A percentile compares a stretch with the other conserved stretches of the same genome.
phyloP scores from a whole-genome alignment of 2,797 vertebrate genomes.

The Sebastes hopkinsi region DNA sequence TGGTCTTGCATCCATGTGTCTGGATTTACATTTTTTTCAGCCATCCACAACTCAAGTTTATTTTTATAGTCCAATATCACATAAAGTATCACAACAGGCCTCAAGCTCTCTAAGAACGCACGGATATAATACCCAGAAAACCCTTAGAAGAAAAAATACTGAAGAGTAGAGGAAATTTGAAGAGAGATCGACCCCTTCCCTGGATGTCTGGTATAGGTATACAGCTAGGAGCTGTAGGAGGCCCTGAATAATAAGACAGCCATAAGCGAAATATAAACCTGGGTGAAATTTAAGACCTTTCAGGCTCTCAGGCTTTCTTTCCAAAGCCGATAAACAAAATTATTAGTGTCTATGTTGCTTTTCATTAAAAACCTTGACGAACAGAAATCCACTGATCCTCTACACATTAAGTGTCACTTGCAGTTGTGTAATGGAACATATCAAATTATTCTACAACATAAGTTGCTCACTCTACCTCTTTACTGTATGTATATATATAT shows the following conservation, averaged over 20 bases:
- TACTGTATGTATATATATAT: neutral
- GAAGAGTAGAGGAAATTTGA: neutral
- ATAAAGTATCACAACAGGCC: neutral
- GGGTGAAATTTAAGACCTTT: conserved; percentile 9
- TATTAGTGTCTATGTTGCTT: neutral
- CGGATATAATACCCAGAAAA: neutral
- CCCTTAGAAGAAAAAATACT: neutral
- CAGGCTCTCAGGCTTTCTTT: neutral
- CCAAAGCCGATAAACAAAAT: neutral
- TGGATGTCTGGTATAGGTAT: neutral
- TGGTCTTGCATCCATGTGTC: neutral
- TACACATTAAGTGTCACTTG: neutral
- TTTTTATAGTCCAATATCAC: neutral
- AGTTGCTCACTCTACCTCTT: neutral
- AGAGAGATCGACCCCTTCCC: neutral
- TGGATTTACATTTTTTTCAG: neutral
- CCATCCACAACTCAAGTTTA: neutral
- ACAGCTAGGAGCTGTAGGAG: neutral
- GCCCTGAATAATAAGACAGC: neutral
- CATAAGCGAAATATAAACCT: conserved; percentile 21
- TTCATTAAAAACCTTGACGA: neutral
- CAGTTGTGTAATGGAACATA: neutral
- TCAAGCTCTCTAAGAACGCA: neutral
- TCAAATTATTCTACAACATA: neutral
- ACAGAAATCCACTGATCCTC: neutral